phyloP scores from a whole-genome alignment of 2,113 vertebrate genomes.

The Chaetodon trifascialis region DNA sequence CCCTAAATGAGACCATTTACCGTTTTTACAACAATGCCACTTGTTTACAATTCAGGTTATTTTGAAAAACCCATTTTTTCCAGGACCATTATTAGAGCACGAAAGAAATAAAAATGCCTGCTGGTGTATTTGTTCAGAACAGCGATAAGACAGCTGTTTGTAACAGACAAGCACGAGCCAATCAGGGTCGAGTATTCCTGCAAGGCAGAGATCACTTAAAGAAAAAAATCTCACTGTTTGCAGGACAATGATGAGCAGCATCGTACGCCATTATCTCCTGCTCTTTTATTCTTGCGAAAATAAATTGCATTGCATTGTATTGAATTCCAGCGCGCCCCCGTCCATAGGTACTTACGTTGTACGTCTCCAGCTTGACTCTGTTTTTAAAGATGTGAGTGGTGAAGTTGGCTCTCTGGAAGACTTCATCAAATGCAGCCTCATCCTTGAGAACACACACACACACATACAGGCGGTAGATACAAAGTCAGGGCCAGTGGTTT shows the following conservation, averaged over 20 bases:
- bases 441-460: conserved; percentile 68
- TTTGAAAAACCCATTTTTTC: conserved; percentile 45
- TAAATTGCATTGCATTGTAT: conserved; percentile 43
- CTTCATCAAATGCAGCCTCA: conserved; percentile 89
- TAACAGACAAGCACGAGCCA: conserved; percentile 27
- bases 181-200: conserved; percentile 28
- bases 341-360: conserved; percentile 88
- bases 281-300: conserved; percentile 7
- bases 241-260: conserved; percentile 47
- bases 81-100: conserved; percentile 29
- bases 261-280: conserved; percentile 28
- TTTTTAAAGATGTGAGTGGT: conserved; percentile 88
- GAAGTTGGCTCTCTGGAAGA: conserved; percentile 92
- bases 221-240: not conserved
- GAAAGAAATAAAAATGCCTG: conserved; percentile 45
- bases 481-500: conserved; percentile 38
- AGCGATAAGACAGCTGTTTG: conserved; percentile 31
- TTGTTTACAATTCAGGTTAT: conserved; percentile 36
- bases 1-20: conserved; percentile 39
- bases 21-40: conserved; percentile 41
- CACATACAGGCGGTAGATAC: conserved; percentile 9
- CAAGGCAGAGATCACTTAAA: conserved; percentile 23
- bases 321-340: not conserved
- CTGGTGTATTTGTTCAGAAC: conserved; percentile 52
- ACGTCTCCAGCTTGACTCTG: conserved; percentile 92